Evolutionary conservation across 23 tunicate genomes (phyloP).

Genomic region (Corella eumyota): DNA sequence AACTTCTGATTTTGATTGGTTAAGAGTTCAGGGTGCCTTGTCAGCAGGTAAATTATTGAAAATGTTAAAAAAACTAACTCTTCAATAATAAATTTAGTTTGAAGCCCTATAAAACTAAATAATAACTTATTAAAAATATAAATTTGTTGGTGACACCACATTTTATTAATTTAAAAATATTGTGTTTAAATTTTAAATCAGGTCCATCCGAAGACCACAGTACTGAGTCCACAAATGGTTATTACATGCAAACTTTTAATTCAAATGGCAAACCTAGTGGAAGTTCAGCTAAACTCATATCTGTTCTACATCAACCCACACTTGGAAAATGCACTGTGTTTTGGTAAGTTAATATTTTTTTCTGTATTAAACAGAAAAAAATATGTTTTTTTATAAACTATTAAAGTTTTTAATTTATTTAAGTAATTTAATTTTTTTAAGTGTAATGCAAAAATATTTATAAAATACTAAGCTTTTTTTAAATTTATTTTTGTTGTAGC

Average conservation of each 20-base stretch:
- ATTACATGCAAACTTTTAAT: constrained; percentile 60
- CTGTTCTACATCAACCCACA: constrained; percentile 37
- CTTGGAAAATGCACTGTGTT: constrained; percentile 49
- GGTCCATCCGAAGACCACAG: constrained; percentile 74
- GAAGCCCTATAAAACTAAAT: too few species aligned
- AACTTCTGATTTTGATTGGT: constrained; percentile 66
- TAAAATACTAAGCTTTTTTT: too few species aligned
- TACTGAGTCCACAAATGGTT: constrained; percentile 38
- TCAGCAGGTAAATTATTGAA: too few species aligned
- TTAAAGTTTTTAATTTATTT: too few species aligned
- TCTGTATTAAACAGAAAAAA: neutral
- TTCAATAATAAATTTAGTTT: too few species aligned
- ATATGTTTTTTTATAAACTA: neutral
- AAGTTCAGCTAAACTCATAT: constrained; percentile 41
- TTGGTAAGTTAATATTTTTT: constrained; percentile 33
- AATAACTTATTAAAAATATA: too few species aligned
- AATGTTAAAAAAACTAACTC: too few species aligned
- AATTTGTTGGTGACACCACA: too few species aligned
- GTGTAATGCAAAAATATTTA: too few species aligned
- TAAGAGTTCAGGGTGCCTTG: constrained; percentile 34
- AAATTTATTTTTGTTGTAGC: too few species aligned
- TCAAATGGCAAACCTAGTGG: constrained; percentile 1
- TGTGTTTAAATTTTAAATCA: neutral
- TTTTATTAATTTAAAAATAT: neutral
- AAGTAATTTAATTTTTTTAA: too few species aligned